Percentiles rank a stretch among this genome's conserved stretches.
phyloP scores from a whole-genome alignment of 2,797 vertebrate genomes.

The Podargus strigoides region DNA sequence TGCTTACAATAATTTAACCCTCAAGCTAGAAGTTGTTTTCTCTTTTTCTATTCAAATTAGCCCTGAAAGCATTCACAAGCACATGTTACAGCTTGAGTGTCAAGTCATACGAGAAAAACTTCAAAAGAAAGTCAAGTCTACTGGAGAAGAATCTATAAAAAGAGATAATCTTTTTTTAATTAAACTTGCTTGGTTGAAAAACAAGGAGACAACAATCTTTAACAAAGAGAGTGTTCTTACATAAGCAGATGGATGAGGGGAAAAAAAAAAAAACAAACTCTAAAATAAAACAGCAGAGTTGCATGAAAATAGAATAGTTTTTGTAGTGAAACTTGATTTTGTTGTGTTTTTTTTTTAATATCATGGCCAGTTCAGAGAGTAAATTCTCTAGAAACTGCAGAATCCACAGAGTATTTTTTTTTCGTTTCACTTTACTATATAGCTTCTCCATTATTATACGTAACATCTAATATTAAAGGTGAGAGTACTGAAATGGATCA shows the following conservation, averaged over 20 bases:
- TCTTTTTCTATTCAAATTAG: slow-evolving; percentile 4
- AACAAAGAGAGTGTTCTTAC: background rate
- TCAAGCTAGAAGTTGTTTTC: background rate
- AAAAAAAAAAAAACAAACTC: no score
- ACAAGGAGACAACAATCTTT: background rate
- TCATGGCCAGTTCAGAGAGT: background rate
- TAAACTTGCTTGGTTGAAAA: background rate
- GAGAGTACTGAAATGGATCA: background rate
- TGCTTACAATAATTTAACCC: background rate
- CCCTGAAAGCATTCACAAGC: background rate
- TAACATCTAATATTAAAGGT: background rate
- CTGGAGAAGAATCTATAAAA: background rate
- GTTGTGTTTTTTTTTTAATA: background rate
- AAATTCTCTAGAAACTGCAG: background rate
- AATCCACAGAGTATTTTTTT: background rate
- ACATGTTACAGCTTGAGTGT: background rate
- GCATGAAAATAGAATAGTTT: background rate
- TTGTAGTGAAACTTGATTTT: background rate
- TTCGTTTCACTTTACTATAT: background rate
- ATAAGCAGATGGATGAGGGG: background rate
- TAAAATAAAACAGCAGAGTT: background rate
- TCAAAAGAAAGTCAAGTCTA: background rate
- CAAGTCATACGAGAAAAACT: background rate
- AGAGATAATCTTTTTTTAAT: background rate
- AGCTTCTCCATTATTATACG: background rate